Evolutionary conservation across 37 sponge, comb jelly and placozoan genomes (phyloP), one percentile per base, ranked within the genome.

Genomic region (Cliona cf. orientalis): DNA sequence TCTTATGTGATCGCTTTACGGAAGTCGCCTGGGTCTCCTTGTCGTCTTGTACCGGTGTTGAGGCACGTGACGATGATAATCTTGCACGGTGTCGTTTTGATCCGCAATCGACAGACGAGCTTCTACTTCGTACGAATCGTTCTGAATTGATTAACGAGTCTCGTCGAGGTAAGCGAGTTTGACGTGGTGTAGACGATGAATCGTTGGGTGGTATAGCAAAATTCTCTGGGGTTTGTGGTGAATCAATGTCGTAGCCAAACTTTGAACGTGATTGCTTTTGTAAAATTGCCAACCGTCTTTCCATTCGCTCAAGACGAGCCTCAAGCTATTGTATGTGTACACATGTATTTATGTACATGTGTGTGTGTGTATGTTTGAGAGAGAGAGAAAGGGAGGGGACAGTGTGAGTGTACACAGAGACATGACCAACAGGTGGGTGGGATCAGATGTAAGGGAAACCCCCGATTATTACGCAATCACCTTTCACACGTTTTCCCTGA

Each of bases 301-400:
- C 88, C 85, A 92, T 76, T 38, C 92, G 70, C 39, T 92, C 88
- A 6, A 92, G 37, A 17, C 92, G 84, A 39, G 92, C 81, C 49
- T 87, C 40, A 71, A 73, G 59, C 42, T 59, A 0, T 49, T 19
- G 55, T 49, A 17, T 33, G 21, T 0, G 3, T 11, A 32, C 25
- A 17, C 58, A 29, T 17, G 40, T 32, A 73, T 59, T 19, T 5
- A 3, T 26, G 58, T 43, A 42, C 26, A 69, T n/a, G 3, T 19
- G 35, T 17, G 3, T 74, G 37, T 59, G 60, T 3, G 5, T 25
- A 46, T 28, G 42, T 7, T 7, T 22, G n/a, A n/a, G n/a, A n/a
- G n/a, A n/a, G n/a, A n/a, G n/a, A n/a, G n/a, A n/a, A n/a, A n/a
- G n/a, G n/a, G n/a, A n/a, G n/a, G n/a, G n/a, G n/a, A n/a, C n/a